Evolutionary conservation across 2,797 vertebrate genomes (phyloP).

Genomic region (Gallirallus australis): DNA sequence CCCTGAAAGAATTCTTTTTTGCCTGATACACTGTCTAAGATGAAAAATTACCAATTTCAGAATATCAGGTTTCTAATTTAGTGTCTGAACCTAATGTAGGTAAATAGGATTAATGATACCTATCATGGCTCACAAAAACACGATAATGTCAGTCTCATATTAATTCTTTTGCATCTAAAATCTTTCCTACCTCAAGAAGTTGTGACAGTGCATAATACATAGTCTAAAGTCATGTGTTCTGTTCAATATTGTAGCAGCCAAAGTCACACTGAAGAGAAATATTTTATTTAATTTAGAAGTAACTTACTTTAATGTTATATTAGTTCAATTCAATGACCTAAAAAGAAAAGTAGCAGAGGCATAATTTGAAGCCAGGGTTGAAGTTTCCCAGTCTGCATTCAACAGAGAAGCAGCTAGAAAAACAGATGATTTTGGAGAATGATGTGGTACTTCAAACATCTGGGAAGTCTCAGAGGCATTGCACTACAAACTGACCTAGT

Average conservation of each 20-base stretch:
- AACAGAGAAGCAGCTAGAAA: background rate
- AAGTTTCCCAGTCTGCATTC: background rate
- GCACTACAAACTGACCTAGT: background rate
- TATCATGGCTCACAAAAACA: background rate
- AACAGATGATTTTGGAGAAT: background rate
- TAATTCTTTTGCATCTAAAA: background rate
- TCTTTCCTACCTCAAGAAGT: background rate
- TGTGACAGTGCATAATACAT: background rate
- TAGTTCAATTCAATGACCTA: background rate
- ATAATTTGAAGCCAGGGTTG: background rate
- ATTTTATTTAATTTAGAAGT: background rate
- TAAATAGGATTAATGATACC: background rate
- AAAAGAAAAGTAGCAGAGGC: background rate
- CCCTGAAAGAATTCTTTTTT: background rate
- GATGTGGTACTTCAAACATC: background rate
- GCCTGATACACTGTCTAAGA: no score
- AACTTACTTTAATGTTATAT: background rate
- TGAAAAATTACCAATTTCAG: background rate
- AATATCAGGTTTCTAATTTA: background rate
- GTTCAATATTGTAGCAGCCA: background rate
- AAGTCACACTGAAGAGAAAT: background rate
- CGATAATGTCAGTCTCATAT: background rate
- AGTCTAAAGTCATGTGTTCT: background rate
- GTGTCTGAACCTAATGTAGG: background rate
- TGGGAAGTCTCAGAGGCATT: background rate